Evolutionary conservation across 2,888 invertebrate species (phyloP).

Genomic region (Linnaemya tessellans): DNA sequence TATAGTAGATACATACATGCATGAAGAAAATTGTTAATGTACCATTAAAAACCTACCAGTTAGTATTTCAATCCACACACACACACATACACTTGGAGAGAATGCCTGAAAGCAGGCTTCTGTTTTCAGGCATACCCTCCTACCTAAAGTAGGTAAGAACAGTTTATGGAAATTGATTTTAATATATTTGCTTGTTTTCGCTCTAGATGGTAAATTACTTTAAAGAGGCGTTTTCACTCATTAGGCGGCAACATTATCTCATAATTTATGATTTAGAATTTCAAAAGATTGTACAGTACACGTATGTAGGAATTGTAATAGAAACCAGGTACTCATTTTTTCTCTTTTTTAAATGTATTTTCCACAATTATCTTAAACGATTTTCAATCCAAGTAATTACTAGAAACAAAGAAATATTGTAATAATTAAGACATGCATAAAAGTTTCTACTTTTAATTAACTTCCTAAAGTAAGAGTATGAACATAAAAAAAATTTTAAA

Average conservation of each 20-base stretch:
- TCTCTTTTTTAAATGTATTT: no score
- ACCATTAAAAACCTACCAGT: no score
- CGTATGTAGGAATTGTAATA: background rate
- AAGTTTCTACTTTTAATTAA: no score
- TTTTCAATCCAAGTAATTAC: slow-evolving; percentile 2
- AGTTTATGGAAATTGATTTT: slow-evolving; percentile 58
- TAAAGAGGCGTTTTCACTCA: slow-evolving; percentile 54
- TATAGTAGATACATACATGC: background rate
- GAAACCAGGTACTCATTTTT: background rate
- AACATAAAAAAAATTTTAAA: no score
- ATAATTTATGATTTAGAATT: slow-evolving; percentile 53
- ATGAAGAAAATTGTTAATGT: no score
- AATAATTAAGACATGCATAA: background rate
- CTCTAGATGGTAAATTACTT: slow-evolving; percentile 47
- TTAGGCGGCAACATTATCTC: slow-evolving; percentile 54
- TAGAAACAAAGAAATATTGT: background rate
- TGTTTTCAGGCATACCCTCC: background rate
- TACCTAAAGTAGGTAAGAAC: slow-evolving; percentile 13
- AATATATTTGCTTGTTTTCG: slow-evolving; percentile 39
- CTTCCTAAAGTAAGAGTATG: no score
- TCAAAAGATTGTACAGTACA: slow-evolving; percentile 6
- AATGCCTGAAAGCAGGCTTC: no score
- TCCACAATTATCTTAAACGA: background rate
- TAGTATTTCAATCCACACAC: no score
- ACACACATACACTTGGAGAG: no score